Evolutionary conservation across 2,888 invertebrate genomes (phyloP).

Genomic region (Anoplius nigerrimus): DNA sequence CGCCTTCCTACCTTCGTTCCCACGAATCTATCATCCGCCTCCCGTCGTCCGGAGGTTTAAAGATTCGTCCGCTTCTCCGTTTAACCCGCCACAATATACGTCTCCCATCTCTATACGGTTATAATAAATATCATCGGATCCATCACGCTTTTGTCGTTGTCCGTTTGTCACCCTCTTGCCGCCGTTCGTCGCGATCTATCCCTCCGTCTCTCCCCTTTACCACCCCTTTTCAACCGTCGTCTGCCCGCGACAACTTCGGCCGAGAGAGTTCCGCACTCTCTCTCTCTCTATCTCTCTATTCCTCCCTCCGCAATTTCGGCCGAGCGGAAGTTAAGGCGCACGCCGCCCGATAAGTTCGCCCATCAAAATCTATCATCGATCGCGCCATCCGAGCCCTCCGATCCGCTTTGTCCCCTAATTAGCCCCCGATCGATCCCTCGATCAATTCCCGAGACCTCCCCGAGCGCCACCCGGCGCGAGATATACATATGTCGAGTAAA

Average conservation of each 20-base stretch:
- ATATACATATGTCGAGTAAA: no score
- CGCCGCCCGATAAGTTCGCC: no score
- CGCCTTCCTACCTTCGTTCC: no score
- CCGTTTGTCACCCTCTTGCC: neutral
- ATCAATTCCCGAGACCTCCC: no score
- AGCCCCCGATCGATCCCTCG: no score
- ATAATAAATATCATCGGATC: constrained; percentile 2
- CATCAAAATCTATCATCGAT: no score
- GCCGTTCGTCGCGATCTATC: neutral
- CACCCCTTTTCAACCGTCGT: constrained; percentile 20
- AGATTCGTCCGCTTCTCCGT: constrained; percentile 5
- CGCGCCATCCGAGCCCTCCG: no score
- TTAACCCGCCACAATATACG: neutral
- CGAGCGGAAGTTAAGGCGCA: no score
- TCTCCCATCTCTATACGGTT: neutral
- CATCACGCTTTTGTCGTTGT: neutral
- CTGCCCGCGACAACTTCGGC: constrained; percentile 17
- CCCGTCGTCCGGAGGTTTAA: neutral
- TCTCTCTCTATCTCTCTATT: neutral
- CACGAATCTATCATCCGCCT: neutral
- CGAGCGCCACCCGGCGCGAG: no score
- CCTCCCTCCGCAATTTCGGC: no score
- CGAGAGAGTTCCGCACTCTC: no score
- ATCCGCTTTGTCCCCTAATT: no score
- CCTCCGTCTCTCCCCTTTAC: neutral